These are phyloP conservation scores for Chromis chromis DNA, from an alignment of 2,797 vertebrate species.

Conservation along the genomic window DNA sequence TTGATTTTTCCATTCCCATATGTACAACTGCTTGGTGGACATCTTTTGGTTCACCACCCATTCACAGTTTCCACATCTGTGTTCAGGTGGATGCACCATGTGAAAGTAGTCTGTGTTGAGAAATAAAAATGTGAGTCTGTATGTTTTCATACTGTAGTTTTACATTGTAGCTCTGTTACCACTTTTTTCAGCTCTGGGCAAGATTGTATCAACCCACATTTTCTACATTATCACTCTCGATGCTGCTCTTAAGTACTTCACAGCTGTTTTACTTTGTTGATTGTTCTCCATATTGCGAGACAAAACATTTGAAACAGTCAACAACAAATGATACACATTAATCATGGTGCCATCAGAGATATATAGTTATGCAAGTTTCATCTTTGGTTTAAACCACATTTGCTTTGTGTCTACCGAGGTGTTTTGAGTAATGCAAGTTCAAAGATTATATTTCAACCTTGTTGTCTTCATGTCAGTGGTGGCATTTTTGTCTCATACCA, in stretches of 20 bases:
- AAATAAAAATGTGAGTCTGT: conserved; percentile 73
- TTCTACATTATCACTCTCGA: conserved; percentile 56
- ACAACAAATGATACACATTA: conserved; percentile 39
- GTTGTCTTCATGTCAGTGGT: conserved; percentile 55
- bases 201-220: conserved; percentile 70
- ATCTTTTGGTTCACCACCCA: conserved; percentile 49
- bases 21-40: conserved; percentile 57
- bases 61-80: conserved; percentile 53
- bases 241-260: conserved; percentile 70
- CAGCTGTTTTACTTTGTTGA: conserved; percentile 52
- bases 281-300: conserved; percentile 56
- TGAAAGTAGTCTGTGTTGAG: conserved; percentile 70
- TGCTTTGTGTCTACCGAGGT: conserved; percentile 35
- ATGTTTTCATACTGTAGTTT: conserved; percentile 68
- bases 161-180: conserved; percentile 64
- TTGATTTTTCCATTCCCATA: conserved; percentile 60
- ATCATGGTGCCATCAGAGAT: conserved; percentile 63
- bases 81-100: conserved; percentile 62
- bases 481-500: conserved; percentile 72
- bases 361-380: conserved; percentile 62
- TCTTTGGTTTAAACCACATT: conserved; percentile 36
- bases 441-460: conserved; percentile 54
- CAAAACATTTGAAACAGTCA: conserved; percentile 54
- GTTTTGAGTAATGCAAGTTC: conserved; percentile 56
- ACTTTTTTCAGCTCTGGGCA: conserved; percentile 56